Base-by-base conservation (phyloP, 2,797 vertebrate genomes). In the Phoeniculus purpureus region DNA sequence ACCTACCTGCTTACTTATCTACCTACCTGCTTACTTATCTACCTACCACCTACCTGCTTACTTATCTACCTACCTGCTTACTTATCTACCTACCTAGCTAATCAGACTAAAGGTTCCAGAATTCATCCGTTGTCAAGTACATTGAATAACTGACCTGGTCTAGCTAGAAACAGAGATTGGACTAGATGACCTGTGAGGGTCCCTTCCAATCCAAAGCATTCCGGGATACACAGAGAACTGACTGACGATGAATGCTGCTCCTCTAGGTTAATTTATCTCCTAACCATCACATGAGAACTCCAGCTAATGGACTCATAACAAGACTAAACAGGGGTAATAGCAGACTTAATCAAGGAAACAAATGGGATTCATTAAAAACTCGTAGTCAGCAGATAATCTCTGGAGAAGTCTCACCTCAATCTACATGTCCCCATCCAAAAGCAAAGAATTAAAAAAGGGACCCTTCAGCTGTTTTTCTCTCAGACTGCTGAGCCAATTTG, bases 321-420 rank as follows among this genome's bases (percentile, higher is more conserved):
- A 95, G 96, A 97, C 96, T 97, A 97, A 97, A 96, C 74, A 92
- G 94, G 96, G 95, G 96, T 96, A 97, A 97, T 94, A 96, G 94
- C 95, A 95, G 96, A 96, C 96, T 97, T 97, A 97, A 97, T 98
- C 97, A 97, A 97, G 97, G 97, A 97, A 97, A 98, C 96, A 97
- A 97, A 97, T 97, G 97, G 96, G 96, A 97, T 97, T 98, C 97
- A 97, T 98, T 98, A 98, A 96, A 97, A 96, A 92, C 94, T 96
- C 94, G 96, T 95, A 95, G 94, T 96, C 74, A 17, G 95, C 65
- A 6, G 91, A 97, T 96, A 96, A 96, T 97, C 96, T 97, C 97
- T 82, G 88, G 96, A 97, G 97, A 96, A 89, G 93, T 96, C 92
- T 92, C 85, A 66, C 76, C 84, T 92, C 93, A 93, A 94, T 96